These are phyloP conservation scores for Sciaenops ocellatus DNA, from an alignment of 2,797 vertebrate genomes.

Conservation along the genomic window DNA sequence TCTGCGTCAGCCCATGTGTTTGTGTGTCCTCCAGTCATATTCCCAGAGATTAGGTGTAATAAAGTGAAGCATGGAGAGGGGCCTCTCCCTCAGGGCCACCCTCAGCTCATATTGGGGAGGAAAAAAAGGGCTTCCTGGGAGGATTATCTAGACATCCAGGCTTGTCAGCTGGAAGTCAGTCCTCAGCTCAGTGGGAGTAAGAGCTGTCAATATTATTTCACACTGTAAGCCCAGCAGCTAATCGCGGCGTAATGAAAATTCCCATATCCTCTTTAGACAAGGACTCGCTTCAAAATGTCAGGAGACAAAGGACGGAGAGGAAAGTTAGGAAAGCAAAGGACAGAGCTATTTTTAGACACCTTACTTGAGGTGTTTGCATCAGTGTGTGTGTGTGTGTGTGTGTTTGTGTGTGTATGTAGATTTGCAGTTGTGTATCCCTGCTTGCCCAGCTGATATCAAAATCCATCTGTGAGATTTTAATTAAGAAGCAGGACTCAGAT, in stretches of 20 bases:
- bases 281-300: slow-evolving; percentile 73
- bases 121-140: slow-evolving; percentile 50
- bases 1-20: slow-evolving; percentile 17
- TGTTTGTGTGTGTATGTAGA: not conserved
- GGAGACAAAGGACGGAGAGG: slow-evolving; percentile 40
- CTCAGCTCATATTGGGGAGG: slow-evolving; percentile 67
- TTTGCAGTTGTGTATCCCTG: slow-evolving; percentile 36
- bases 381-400: not conserved
- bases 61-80: slow-evolving; percentile 64
- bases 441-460: slow-evolving; percentile 25
- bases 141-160: slow-evolving; percentile 78
- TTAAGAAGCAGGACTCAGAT: slow-evolving; percentile 46
- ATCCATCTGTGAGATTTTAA: slow-evolving; percentile 59
- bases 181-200: slow-evolving; percentile 61
- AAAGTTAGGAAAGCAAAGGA: slow-evolving; percentile 59
- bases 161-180: slow-evolving; percentile 58
- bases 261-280: slow-evolving; percentile 51
- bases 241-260: slow-evolving; percentile 73
- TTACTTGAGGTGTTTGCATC: slow-evolving; percentile 2
- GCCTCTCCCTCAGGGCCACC: slow-evolving; percentile 51
- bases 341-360: slow-evolving; percentile 45
- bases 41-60: slow-evolving; percentile 79
- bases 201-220: slow-evolving; percentile 75
- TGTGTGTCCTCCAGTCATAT: slow-evolving; percentile 49
- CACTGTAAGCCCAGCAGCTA: slow-evolving; percentile 58